Conservation (phyloP, 2,888 invertebrate genomes). For the Lepidonotus clava region DNA sequence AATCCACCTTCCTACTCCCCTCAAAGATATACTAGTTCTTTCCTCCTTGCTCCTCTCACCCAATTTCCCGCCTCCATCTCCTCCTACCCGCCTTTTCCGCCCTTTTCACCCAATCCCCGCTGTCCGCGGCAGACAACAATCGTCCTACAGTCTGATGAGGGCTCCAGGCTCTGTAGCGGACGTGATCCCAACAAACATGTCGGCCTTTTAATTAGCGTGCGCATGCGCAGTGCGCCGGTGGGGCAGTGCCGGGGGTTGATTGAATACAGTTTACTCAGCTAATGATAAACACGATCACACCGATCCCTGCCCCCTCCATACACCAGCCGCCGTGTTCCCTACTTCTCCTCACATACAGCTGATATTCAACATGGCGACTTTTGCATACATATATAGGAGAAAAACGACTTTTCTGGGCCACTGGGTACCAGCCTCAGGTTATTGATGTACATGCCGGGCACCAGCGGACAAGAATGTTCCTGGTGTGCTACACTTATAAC, state of each 20-base stretch:
- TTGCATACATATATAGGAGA: too few relatives aligned
- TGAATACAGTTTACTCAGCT: constrained; percentile 20
- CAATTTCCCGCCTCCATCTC: neutral
- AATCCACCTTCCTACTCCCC: neutral
- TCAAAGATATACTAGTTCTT: neutral
- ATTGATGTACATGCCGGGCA: too few relatives aligned
- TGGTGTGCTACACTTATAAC: too few relatives aligned
- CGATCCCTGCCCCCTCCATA: neutral
- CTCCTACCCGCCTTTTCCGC: neutral
- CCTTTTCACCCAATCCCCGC: neutral
- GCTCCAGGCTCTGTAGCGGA: too few relatives aligned
- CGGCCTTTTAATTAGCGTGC: neutral
- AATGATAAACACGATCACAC: constrained; percentile 15
- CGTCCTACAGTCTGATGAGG: too few relatives aligned
- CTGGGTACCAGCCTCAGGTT: too few relatives aligned
- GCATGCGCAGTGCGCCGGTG: neutral
- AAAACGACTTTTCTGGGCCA: too few relatives aligned
- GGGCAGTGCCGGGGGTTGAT: neutral
- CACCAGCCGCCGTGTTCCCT: too few relatives aligned
- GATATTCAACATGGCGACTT: too few relatives aligned
- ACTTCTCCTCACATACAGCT: too few relatives aligned
- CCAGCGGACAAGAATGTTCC: too few relatives aligned
- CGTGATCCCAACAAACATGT: neutral
- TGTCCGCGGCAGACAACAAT: too few relatives aligned
- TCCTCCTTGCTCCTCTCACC: neutral